Percentiles rank a stretch among this genome's conserved stretches.
Conservation (phyloP, 2,797 vertebrate genomes). For the Podargus strigoides region DNA sequence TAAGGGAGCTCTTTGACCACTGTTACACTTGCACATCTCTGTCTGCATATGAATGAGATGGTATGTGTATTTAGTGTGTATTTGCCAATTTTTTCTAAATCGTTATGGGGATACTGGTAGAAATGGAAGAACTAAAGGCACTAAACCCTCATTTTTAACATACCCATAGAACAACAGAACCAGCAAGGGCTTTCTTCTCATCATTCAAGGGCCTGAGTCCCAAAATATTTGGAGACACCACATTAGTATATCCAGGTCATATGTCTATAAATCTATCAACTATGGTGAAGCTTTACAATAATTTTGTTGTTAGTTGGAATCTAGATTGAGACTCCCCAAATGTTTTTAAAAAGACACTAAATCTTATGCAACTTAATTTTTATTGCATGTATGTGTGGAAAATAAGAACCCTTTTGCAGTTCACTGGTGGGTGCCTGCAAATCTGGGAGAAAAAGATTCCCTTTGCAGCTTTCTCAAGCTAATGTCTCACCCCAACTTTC, state of each 20-base stretch:
- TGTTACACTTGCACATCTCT: not conserved
- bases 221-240: not conserved
- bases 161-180: not conserved
- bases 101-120: not conserved
- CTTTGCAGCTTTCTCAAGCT: not conserved
- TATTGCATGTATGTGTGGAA: not conserved
- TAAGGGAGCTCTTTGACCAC: not conserved
- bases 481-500: not conserved
- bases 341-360: not conserved
- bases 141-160: not conserved
- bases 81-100: not conserved
- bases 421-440: not conserved
- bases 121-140: not conserved
- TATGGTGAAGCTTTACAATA: not conserved
- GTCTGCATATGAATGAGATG: not conserved
- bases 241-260: not conserved
- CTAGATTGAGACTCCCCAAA: not conserved
- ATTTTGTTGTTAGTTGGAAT: not conserved
- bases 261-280: not conserved
- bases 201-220: not conserved
- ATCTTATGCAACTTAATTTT: not conserved
- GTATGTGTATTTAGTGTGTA: not conserved
- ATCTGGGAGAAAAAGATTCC: not conserved
- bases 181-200: not conserved
- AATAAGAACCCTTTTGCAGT: not conserved